A percentile compares a stretch with the other conserved stretches of the same genome.
phyloP scores from a whole-genome alignment of 2,113 vertebrate genomes.

The Chionomys nivalis region DNA sequence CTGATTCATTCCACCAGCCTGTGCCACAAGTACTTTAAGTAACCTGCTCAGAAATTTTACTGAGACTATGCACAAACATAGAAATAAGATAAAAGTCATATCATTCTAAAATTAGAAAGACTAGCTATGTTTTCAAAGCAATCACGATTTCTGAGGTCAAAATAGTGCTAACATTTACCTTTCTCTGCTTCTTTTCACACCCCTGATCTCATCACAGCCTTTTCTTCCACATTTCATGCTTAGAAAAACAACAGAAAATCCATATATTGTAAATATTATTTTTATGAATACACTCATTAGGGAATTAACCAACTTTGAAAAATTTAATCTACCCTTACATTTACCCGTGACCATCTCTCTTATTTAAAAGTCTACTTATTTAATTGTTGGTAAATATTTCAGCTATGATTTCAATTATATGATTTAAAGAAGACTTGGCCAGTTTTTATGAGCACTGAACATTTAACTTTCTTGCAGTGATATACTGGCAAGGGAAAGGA shows the following conservation, averaged over 20 bases:
- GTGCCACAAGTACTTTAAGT: background rate
- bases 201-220: background rate
- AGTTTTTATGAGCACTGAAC: background rate
- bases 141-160: background rate
- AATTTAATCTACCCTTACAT: background rate
- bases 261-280: background rate
- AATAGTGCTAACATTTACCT: background rate
- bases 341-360: background rate
- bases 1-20: no score
- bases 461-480: background rate
- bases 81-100: background rate
- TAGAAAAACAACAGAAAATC: background rate
- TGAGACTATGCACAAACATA: background rate
- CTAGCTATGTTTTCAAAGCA: background rate
- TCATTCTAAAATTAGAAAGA: conserved; percentile 14
- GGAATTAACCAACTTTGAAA: conserved; percentile 1
- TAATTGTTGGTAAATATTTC: background rate
- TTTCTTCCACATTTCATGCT: background rate
- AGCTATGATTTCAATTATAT: background rate
- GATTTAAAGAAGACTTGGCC: background rate
- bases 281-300: background rate
- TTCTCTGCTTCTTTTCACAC: background rate
- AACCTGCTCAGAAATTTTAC: background rate
- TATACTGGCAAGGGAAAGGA: background rate
- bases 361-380: background rate